Conservation (phyloP, 2,888 invertebrate species). For the Nomada ruficornis region DNA sequence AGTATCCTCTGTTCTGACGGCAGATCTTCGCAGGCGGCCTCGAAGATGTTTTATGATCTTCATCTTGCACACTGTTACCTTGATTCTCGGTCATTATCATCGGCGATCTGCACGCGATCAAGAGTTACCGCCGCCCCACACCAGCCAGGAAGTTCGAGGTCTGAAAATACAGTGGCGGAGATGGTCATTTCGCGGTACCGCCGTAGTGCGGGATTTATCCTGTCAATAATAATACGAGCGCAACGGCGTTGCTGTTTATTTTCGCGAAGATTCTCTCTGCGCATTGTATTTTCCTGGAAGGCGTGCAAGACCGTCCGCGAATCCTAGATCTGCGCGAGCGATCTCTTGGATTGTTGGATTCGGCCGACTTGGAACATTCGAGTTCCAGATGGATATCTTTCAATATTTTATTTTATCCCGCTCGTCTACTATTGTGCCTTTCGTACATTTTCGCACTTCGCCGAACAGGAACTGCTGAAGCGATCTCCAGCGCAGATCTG, state of each 20-base stretch:
- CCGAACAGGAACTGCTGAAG: too few species aligned
- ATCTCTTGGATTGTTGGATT: not conserved
- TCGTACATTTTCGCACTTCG: too few species aligned
- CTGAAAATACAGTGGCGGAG: slow-evolving; percentile 1
- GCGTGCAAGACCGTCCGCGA: not conserved
- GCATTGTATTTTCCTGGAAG: slow-evolving; percentile 46
- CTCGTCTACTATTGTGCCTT: too few species aligned
- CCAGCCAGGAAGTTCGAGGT: slow-evolving; percentile 25
- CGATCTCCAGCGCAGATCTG: too few species aligned
- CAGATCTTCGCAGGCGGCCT: slow-evolving; percentile 18
- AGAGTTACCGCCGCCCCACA: slow-evolving; percentile 7
- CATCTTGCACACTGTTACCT: slow-evolving; percentile 51
- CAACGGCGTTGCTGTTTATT: slow-evolving; percentile 67
- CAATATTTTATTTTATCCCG: too few species aligned
- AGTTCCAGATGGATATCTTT: too few species aligned
- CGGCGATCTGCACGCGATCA: slow-evolving; percentile 47
- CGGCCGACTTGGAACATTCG: not conserved
- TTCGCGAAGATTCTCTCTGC: slow-evolving; percentile 54
- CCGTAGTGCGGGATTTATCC: slow-evolving; percentile 8
- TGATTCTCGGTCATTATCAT: slow-evolving; percentile 58
- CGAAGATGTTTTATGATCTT: slow-evolving; percentile 51
- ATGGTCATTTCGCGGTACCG: slow-evolving; percentile 29
- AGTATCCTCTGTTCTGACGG: slow-evolving; percentile 29
- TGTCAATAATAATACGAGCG: slow-evolving; percentile 13
- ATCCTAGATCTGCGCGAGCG: not conserved